Percentiles rank a stretch among this genome's conserved stretches.
Evolutionary conservation across 2,113 vertebrate species (phyloP).

Genomic region (Brevimyrus niger): DNA sequence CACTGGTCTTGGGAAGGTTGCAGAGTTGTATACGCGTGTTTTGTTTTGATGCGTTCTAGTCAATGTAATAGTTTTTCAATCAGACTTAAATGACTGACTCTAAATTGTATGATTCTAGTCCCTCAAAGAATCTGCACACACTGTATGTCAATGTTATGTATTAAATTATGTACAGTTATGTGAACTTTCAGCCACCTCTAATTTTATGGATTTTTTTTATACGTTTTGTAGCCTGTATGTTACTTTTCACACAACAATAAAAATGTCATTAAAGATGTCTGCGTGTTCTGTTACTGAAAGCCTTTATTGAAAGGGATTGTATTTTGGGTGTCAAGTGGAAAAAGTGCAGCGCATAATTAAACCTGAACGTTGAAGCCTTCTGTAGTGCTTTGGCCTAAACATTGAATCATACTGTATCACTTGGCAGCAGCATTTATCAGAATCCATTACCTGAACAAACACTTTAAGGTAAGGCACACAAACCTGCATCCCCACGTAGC

Average conservation of each 20-base stretch:
- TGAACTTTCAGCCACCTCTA: neutral
- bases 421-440: neutral
- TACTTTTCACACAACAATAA: neutral
- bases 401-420: neutral
- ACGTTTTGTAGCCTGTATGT: neutral
- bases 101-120: neutral
- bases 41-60: neutral
- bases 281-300: neutral
- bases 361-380: neutral
- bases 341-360: neutral
- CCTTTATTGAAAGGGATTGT: neutral
- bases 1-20: neutral
- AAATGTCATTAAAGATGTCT: conserved; percentile 7
- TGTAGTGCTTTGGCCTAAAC: neutral
- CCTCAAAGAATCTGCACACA: neutral
- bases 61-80: neutral
- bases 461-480: neutral
- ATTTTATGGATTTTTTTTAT: neutral
- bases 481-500: neutral
- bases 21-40: neutral
- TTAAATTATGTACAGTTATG: neutral
- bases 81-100: neutral
- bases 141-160: neutral
- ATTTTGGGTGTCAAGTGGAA: neutral
- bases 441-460: neutral